Evolutionary conservation across 2,113 vertebrate species (phyloP).

Genomic region (Lipophrys pholis): DNA sequence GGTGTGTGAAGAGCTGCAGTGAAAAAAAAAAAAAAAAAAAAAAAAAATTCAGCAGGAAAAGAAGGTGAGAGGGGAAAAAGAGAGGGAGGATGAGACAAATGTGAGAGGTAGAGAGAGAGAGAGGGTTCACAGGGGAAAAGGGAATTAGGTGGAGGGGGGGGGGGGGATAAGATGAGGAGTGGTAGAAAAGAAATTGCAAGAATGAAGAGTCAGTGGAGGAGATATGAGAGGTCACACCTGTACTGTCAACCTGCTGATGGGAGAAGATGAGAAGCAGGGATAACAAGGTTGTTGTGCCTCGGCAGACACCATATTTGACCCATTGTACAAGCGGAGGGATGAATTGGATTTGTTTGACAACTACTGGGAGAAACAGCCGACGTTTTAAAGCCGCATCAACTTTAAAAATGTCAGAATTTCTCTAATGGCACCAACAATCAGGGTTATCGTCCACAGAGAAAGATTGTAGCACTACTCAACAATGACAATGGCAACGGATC

Average conservation of each 20-base stretch:
- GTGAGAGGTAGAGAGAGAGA: slow-evolving; percentile 50
- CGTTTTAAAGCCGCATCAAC: not conserved
- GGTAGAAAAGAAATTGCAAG: slow-evolving; percentile 56
- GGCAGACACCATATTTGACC: slow-evolving; percentile 35
- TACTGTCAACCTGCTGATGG: slow-evolving; percentile 51
- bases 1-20: slow-evolving; percentile 74
- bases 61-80: slow-evolving; percentile 40
- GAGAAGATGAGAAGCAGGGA: slow-evolving; percentile 48
- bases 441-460: not conserved
- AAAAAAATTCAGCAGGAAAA: slow-evolving; percentile 45
- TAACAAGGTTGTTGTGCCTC: slow-evolving; percentile 33
- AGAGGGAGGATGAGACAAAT: slow-evolving; percentile 49
- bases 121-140: slow-evolving; percentile 37
- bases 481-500: not conserved
- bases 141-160: slow-evolving; percentile 47
- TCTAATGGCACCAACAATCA: not conserved
- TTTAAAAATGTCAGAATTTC: slow-evolving; percentile 19
- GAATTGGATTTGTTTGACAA: slow-evolving; percentile 24
- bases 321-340: slow-evolving; percentile 19
- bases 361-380: not conserved
- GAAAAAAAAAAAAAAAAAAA: slow-evolving; percentile 50
- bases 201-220: slow-evolving; percentile 53
- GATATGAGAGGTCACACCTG: slow-evolving; percentile 66
- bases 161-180: slow-evolving; percentile 58
- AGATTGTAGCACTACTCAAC: not conserved